phyloP scores from a whole-genome alignment of 2,888 invertebrate genomes.

The Conops quadrifasciatus region DNA sequence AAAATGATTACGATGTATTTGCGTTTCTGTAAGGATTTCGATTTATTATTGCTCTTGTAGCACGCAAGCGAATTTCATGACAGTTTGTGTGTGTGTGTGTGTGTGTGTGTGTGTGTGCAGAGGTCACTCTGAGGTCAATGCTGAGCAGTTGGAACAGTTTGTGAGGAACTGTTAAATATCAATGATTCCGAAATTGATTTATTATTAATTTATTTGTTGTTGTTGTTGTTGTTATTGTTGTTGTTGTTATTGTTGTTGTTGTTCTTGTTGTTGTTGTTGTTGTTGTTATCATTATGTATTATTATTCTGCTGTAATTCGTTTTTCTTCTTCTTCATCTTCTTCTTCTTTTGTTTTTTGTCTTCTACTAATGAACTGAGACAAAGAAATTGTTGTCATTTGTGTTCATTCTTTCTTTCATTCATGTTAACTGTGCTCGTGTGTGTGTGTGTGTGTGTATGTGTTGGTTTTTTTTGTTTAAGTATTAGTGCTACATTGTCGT shows the following conservation, averaged over 20 bases:
- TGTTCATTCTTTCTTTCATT: neutral
- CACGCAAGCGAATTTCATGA: no score
- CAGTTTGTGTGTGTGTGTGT: no score
- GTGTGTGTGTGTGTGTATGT: conserved; percentile 16
- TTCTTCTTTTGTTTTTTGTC: conserved; percentile 3
- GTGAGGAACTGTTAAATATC: no score
- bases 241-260: conserved; percentile 12
- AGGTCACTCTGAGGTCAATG: no score
- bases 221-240: neutral
- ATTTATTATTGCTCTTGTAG: no score
- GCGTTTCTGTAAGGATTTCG: no score
- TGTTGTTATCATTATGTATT: neutral
- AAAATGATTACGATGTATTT: no score
- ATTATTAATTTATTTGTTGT: neutral
- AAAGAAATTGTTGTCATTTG: conserved; percentile 2
- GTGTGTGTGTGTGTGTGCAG: no score
- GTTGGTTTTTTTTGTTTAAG: neutral
- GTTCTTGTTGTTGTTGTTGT: neutral
- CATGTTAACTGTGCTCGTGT: conserved; percentile 7
- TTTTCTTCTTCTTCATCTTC: neutral
- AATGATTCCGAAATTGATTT: no score
- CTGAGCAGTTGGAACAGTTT: no score
- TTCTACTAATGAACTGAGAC: neutral
- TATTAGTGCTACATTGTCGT: no score
- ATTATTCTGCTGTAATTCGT: neutral